Evolutionary conservation across 2,888 invertebrate genomes (phyloP).

Genomic region (Rotaria macrura): DNA sequence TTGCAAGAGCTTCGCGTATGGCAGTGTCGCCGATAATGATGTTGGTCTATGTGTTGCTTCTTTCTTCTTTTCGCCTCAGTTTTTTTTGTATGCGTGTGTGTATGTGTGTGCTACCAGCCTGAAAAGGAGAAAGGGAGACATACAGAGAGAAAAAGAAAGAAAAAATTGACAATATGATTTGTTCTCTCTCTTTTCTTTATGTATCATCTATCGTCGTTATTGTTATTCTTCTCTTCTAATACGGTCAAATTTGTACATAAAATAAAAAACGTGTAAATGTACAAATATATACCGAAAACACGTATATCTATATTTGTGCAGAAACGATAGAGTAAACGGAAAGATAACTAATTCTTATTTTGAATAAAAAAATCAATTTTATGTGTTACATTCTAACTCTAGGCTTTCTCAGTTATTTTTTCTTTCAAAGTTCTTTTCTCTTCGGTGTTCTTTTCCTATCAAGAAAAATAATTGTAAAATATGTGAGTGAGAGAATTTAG

Average conservation of each 20-base stretch:
- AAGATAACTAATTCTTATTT: too few relatives aligned
- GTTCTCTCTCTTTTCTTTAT: not conserved
- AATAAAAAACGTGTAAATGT: not conserved
- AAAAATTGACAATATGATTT: constrained; percentile 6
- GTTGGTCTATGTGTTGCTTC: not conserved
- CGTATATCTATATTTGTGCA: not conserved
- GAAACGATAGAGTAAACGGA: not conserved
- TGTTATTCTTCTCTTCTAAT: not conserved
- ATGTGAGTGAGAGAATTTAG: too few relatives aligned
- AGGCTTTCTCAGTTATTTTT: too few relatives aligned
- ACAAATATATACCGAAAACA: not conserved
- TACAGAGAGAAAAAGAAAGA: not conserved
- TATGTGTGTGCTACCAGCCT: not conserved
- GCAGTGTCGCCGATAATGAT: not conserved
- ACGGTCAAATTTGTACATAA: not conserved
- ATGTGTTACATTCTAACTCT: too few relatives aligned
- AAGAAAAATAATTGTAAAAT: too few relatives aligned
- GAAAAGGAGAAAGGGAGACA: not conserved
- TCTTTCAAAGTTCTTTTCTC: too few relatives aligned
- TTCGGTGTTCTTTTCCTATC: too few relatives aligned
- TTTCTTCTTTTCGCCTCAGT: not conserved
- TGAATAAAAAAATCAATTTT: too few relatives aligned
- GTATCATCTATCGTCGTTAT: not conserved
- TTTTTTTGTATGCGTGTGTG: too few relatives aligned
- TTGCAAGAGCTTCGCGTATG: not conserved